Conservation (phyloP, 2,113 vertebrate species). For the Megaceryle torquata region DNA sequence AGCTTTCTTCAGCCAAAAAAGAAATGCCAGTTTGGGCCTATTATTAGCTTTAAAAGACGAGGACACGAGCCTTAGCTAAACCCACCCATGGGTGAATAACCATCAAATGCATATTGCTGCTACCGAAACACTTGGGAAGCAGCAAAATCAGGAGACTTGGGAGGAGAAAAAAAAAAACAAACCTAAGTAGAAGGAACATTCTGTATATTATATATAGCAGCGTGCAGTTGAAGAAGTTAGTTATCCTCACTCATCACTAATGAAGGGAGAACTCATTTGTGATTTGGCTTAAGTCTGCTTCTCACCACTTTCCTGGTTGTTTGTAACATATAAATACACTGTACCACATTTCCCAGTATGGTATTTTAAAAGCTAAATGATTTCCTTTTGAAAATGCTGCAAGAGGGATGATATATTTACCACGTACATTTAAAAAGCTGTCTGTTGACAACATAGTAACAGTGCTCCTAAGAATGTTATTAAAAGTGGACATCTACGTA, state of each 20-base stretch:
- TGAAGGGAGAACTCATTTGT: not conserved
- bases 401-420: not conserved
- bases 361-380: not conserved
- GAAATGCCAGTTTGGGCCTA: not conserved
- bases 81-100: no score
- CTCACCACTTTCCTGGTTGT: not conserved
- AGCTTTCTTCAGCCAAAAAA: not conserved
- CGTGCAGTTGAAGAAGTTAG: not conserved
- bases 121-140: not conserved
- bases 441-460: not conserved
- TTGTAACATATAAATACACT: not conserved
- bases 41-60: not conserved
- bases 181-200: not conserved
- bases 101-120: not conserved
- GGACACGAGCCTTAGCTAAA: not conserved
- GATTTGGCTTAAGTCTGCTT: not conserved
- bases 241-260: not conserved
- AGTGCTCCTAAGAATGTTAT: not conserved
- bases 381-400: not conserved
- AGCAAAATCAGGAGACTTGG: not conserved
- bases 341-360: not conserved
- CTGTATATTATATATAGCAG: not conserved
- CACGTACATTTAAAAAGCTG: accelerated
- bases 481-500: not conserved
- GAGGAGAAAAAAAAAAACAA: not conserved